These are phyloP conservation scores for Melopsittacus undulatus DNA, from an alignment of 2,797 vertebrate genomes.

Conservation along the genomic window DNA sequence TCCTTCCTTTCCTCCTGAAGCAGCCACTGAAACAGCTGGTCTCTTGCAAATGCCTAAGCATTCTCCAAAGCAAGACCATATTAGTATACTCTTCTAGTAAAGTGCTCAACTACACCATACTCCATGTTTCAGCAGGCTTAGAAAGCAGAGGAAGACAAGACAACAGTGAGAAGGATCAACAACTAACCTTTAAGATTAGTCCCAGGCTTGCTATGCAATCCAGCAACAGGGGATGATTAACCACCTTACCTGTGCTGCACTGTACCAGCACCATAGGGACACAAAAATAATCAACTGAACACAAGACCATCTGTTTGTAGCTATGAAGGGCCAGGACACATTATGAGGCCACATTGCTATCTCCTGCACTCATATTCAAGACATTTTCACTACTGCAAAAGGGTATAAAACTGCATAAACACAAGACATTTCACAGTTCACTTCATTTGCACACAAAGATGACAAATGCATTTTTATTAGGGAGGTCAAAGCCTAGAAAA, in stretches of 20 bases:
- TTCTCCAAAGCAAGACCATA: background rate
- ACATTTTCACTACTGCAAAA: background rate
- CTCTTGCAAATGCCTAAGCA: accelerated
- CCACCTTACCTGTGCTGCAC: background rate
- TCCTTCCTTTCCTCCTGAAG: background rate
- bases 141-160: background rate
- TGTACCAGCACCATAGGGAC: background rate
- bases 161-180: background rate
- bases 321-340: background rate
- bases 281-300: background rate
- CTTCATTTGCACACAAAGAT: background rate
- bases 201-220: background rate
- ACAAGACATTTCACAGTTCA: background rate
- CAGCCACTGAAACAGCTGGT: background rate
- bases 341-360: background rate
- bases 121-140: background rate
- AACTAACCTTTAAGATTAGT: background rate
- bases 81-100: accelerated
- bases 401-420: background rate
- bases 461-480: background rate
- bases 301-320: background rate
- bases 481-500: background rate
- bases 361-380: background rate
- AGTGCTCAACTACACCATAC: background rate
- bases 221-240: background rate